A percentile compares a stretch with the other conserved stretches of the same genome.
Conservation (phyloP, 2,888 invertebrate species). For the Leptopilina drosophilae region DNA sequence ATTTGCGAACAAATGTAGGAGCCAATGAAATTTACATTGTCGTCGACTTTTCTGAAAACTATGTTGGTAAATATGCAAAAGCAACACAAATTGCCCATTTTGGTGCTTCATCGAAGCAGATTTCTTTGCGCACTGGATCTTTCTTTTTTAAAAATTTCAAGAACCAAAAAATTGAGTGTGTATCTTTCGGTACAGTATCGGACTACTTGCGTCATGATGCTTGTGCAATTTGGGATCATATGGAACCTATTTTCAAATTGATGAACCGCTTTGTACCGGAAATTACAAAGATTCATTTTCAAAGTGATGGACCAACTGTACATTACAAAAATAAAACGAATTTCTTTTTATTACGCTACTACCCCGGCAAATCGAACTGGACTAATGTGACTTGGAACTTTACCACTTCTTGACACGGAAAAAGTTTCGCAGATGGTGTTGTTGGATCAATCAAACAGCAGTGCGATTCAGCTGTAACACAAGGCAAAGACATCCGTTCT, state of each 20-base stretch:
- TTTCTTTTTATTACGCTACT: conserved; percentile 41
- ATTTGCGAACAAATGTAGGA: conserved; percentile 39
- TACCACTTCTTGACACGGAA: conserved; percentile 35
- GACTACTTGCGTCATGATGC: conserved; percentile 44
- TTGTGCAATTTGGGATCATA: conserved; percentile 42
- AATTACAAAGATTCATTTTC: conserved; percentile 42
- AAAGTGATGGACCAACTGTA: conserved; percentile 45
- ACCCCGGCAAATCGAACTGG: conserved; percentile 27
- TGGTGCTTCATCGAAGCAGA: conserved; percentile 45
- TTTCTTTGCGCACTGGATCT: not conserved
- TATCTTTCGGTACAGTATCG: conserved; percentile 43
- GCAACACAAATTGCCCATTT: conserved; percentile 47
- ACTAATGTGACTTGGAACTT: conserved; percentile 35
- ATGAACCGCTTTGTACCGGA: conserved; percentile 38
- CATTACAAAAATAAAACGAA: conserved; percentile 39
- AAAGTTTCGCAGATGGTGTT: conserved; percentile 39
- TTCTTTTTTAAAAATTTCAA: conserved; percentile 26
- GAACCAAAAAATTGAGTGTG: conserved; percentile 39
- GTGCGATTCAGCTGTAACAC: not conserved
- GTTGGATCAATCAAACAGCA: conserved; percentile 39
- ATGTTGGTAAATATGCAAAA: conserved; percentile 43
- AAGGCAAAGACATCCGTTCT: not conserved
- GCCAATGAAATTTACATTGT: conserved; percentile 38
- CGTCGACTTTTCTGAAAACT: conserved; percentile 49
- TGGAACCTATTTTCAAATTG: conserved; percentile 44